phyloP scores from a whole-genome alignment of 1,140 invertebrate genomes.

The Steinernema khuongi region DNA sequence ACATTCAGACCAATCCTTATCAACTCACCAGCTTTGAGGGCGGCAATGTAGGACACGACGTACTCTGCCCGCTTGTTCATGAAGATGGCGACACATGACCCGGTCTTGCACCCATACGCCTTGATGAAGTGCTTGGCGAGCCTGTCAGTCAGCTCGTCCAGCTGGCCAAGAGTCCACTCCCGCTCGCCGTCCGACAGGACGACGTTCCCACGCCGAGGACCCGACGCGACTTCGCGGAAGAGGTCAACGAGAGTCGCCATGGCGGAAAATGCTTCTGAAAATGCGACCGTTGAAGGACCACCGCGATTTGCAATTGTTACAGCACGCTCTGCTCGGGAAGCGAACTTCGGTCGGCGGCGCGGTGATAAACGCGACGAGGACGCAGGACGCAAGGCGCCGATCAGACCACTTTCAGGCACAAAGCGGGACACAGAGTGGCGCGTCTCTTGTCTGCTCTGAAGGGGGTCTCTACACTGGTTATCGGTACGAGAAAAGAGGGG shows the following conservation, averaged over 20 bases:
- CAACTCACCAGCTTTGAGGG: conserved; percentile 61
- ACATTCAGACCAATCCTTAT: not conserved
- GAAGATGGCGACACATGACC: conserved; percentile 45
- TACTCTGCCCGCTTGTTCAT: conserved; percentile 48
- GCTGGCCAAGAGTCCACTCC: conserved; percentile 43
- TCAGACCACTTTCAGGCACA: not conserved
- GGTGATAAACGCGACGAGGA: not conserved
- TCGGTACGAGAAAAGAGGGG: too few species aligned
- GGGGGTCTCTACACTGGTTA: too few species aligned
- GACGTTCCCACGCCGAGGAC: conserved; percentile 25
- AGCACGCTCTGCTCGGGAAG: not conserved
- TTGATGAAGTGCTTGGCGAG: conserved; percentile 41
- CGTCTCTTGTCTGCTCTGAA: too few species aligned
- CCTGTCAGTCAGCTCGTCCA: conserved; percentile 39
- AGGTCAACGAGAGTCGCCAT: conserved; percentile 21
- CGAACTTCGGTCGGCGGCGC: not conserved
- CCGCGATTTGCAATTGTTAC: not conserved
- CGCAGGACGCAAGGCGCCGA: not conserved
- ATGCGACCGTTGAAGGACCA: too few species aligned
- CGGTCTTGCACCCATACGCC: conserved; percentile 34
- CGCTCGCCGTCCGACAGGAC: conserved; percentile 36
- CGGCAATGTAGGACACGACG: conserved; percentile 61
- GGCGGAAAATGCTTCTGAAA: not conserved
- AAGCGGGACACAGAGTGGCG: too few species aligned
- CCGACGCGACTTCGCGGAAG: conserved; percentile 1